phyloP scores from a whole-genome alignment of 2,113 vertebrate genomes.

The Lipotes vexillifer region DNA sequence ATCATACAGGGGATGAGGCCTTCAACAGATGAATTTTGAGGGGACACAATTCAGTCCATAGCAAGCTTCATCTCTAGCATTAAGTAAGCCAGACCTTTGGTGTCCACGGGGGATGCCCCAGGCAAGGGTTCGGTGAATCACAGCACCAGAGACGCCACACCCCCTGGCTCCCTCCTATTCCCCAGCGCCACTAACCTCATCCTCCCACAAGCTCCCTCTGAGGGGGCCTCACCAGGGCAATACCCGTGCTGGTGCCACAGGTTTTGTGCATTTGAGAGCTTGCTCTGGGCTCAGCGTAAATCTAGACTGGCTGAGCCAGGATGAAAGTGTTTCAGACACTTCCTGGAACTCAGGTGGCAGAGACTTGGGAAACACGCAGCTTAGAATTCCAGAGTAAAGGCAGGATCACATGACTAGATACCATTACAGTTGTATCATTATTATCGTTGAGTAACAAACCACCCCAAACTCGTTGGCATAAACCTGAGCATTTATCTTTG shows the following conservation, averaged over 20 bases:
- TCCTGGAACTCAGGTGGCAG: background rate
- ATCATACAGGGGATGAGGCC: background rate
- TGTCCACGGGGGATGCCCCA: accelerated
- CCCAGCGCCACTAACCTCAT: background rate
- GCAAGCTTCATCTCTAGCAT: background rate
- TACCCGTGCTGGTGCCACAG: background rate
- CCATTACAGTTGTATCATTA: background rate
- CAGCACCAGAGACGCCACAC: background rate
- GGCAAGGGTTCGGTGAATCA: background rate
- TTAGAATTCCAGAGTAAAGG: slow-evolving; percentile 13
- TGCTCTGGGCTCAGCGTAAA: background rate
- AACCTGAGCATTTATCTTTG: background rate
- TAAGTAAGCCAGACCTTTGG: background rate
- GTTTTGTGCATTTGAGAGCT: background rate
- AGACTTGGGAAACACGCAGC: background rate
- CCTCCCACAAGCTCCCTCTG: background rate
- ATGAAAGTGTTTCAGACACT: background rate
- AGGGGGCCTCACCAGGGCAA: background rate
- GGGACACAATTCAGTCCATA: background rate
- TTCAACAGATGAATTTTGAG: background rate
- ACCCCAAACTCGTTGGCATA: background rate
- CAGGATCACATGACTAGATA: background rate
- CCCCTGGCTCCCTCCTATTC: background rate
- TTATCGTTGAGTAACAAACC: background rate
- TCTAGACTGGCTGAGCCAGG: background rate